These are phyloP conservation scores for Drosophila nasuta DNA, from an alignment of 1,140 invertebrate species.

Conservation along the genomic window DNA sequence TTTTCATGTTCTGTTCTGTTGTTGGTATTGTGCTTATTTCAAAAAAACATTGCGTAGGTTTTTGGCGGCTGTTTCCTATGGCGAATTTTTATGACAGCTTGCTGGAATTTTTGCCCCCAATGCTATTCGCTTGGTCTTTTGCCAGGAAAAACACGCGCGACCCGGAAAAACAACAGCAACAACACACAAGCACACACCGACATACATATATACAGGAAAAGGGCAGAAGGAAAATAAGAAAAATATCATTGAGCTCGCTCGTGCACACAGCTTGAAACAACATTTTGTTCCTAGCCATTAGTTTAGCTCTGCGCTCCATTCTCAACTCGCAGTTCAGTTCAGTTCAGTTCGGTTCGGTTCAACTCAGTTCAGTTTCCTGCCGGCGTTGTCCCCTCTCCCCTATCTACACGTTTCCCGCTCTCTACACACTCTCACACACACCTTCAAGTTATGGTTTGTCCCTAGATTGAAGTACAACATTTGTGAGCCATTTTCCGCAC, in stretches of 20 bases:
- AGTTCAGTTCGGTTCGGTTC: slow-evolving; percentile 22
- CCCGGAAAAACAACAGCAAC: slow-evolving; percentile 27
- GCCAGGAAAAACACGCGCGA: slow-evolving; percentile 44
- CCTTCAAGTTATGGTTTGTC: slow-evolving; percentile 17
- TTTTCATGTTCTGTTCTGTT: slow-evolving; percentile 35
- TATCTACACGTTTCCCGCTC: neutral
- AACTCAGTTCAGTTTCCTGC: slow-evolving; percentile 51
- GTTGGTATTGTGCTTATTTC: slow-evolving; percentile 54
- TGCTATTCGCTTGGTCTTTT: slow-evolving; percentile 4
- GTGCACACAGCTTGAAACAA: slow-evolving; percentile 82
- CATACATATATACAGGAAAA: neutral
- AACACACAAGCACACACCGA: neutral
- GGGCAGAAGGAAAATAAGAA: slow-evolving; percentile 36
- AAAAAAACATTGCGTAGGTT: slow-evolving; percentile 61
- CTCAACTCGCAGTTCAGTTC: slow-evolving; percentile 39
- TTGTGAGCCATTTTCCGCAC: slow-evolving; percentile 63
- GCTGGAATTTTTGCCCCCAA: slow-evolving; percentile 16
- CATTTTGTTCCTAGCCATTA: slow-evolving; percentile 76
- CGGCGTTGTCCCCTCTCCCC: slow-evolving; percentile 16
- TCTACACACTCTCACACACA: slow-evolving; percentile 14
- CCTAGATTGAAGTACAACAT: slow-evolving; percentile 20
- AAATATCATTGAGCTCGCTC: slow-evolving; percentile 78
- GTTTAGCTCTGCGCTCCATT: slow-evolving; percentile 63
- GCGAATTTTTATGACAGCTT: slow-evolving; percentile 80
- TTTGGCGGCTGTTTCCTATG: slow-evolving; percentile 74